Evolutionary conservation across 2,797 vertebrate genomes (phyloP).

Genomic region (Acanthis flammea): DNA sequence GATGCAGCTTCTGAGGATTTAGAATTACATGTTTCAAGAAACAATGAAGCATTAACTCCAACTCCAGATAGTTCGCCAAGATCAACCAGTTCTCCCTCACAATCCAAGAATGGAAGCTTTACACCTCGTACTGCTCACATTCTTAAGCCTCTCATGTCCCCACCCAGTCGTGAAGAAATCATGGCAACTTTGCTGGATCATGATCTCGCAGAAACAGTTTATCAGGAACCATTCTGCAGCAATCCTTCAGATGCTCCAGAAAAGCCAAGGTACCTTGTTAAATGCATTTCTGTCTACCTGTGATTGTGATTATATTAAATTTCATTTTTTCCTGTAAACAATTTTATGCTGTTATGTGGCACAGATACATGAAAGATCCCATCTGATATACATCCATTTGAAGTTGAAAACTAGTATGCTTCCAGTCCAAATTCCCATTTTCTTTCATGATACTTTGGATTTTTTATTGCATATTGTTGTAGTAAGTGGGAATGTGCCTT

Average conservation of each 20-base stretch:
- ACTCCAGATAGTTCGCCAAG: slow-evolving; percentile 94
- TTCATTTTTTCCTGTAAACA: background rate
- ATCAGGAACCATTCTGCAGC: slow-evolving; percentile 96
- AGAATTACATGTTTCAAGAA: slow-evolving; percentile 79
- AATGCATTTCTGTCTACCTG: background rate
- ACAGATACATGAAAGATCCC: background rate
- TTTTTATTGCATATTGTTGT: background rate
- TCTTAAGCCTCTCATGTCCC: slow-evolving; percentile 97
- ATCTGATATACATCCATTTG: background rate
- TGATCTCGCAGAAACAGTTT: slow-evolving; percentile 90
- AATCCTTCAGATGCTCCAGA: slow-evolving; percentile 92
- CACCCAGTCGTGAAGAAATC: slow-evolving; percentile 95
- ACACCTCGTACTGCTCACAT: slow-evolving; percentile 84
- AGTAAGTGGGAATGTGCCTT: background rate
- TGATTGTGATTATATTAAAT: background rate
- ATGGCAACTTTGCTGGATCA: slow-evolving; percentile 89
- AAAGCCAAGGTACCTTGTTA: slow-evolving; percentile 87
- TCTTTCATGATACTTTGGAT: background rate
- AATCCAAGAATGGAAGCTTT: slow-evolving; percentile 85
- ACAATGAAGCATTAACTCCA: slow-evolving; percentile 83
- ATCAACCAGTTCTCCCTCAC: slow-evolving; percentile 89
- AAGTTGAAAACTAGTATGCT: background rate
- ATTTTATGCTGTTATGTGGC: background rate
- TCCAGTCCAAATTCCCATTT: background rate
- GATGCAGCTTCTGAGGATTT: slow-evolving; percentile 85